phyloP scores from a whole-genome alignment of 2,113 vertebrate genomes.

The Gila orcuttii region DNA sequence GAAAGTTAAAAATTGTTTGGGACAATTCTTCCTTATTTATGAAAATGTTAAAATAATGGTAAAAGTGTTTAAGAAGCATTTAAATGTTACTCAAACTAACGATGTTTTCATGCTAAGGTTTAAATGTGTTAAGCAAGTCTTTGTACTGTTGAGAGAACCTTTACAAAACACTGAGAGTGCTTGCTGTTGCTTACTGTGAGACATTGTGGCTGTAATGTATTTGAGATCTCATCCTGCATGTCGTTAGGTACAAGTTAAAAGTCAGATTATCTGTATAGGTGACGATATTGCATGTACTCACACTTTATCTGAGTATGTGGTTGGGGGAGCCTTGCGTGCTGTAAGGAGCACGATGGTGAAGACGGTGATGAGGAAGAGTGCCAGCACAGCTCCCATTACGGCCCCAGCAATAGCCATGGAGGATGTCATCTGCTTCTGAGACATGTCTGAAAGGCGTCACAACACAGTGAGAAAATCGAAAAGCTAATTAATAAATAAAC shows the following conservation, averaged over 20 bases:
- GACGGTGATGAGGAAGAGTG: slow-evolving; percentile 88
- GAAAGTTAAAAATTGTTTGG: too few species aligned
- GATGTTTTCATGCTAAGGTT: too few species aligned
- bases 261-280: neutral
- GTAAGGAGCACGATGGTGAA: slow-evolving; percentile 88
- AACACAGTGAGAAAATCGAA: slow-evolving; percentile 44
- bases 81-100: too few species aligned
- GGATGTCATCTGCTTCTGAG: slow-evolving; percentile 81
- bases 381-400: slow-evolving; percentile 90
- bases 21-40: too few species aligned
- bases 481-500: slow-evolving; percentile 23
- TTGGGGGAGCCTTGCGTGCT: slow-evolving; percentile 75
- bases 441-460: slow-evolving; percentile 69
- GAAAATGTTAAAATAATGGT: too few species aligned
- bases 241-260: neutral
- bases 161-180: too few species aligned
- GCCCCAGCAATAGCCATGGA: slow-evolving; percentile 88
- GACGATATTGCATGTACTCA: slow-evolving; percentile 62
- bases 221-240: neutral
- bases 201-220: neutral
- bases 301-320: slow-evolving; percentile 75
- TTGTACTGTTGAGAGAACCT: too few species aligned
- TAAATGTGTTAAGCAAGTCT: too few species aligned
- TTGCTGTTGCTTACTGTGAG: neutral
- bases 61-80: too few species aligned